Evolutionary conservation across 1,140 invertebrate species (phyloP), one percentile per base, ranked within the genome.

Genomic region (Daktulosphaira vitifoliae): DNA sequence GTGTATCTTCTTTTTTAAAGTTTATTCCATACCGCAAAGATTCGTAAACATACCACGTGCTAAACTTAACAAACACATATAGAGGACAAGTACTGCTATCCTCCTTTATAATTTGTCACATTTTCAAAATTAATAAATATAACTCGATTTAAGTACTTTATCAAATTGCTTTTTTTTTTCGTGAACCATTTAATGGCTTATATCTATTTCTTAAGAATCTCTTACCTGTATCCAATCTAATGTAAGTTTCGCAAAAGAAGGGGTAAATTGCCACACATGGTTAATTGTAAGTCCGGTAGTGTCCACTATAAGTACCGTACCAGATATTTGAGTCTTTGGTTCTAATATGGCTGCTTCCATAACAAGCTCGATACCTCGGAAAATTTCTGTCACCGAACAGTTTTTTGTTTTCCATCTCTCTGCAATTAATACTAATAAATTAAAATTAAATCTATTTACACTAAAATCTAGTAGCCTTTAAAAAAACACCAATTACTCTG

Each of bases 201-300:
- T n/a, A n/a, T n/a, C n/a, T n/a, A n/a, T n/a, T n/a, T n/a, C n/a
- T n/a, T n/a, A n/a, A n/a, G n/a, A n/a, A n/a, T n/a, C n/a, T n/a
- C 71, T 74, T 67, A 82, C 85, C 74, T 84, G 87, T 66, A 85
- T 78, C 78, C 81, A 87, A 50, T 81, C 84, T 33, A 82, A 71
- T 39, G 80, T 73, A 71, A 78, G 79, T 72, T 78, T 82, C 46
- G 81, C 87, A 75, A 80, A 84, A 68, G 70, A 80, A 0, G 87
- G 87, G 2, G 84, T 85, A 67, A 88, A 80, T 16, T 86, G 81
- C n/a, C 81, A 80, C 1, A 85, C 79, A 33, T 90, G 87, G 22
- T 72, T 75, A 22, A 88, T 67, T 0, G 80, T 75, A 0, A 89
- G 71, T 8, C 83, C 85, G 33, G 83, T 79, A 74, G 86, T 78